Evolutionary conservation across 2,888 invertebrate genomes (phyloP), one percentile per base, ranked within the genome.

Genomic region (Campoplex capitator): DNA sequence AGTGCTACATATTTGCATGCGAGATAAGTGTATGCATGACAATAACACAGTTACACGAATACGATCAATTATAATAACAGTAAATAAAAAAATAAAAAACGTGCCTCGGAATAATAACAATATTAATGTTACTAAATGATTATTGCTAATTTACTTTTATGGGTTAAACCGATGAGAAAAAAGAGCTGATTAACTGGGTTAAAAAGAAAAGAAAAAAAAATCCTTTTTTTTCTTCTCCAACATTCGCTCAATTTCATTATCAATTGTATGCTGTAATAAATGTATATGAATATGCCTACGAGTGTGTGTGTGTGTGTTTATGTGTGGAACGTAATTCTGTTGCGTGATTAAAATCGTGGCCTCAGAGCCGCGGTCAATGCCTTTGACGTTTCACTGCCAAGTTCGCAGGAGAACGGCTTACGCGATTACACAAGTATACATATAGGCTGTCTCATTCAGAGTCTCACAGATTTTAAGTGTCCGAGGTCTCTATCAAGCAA

Each of bases 351-450:
- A 83, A 83, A 86, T 83, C 86, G 75, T 62, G 81, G 76, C 79
- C 86, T 74, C 86, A 79, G 28, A 82, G 83, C 54, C 56, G 74
- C 74, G 86, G 86, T 86, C 86, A 83, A 76, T 86, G 86, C 86
- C 86, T 86, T 79, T 79, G 83, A 86, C 78, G 75, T 86, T 86
- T 85, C 85, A 85, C 85, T 85, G 85, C 82, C 85, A 85, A 85
- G 85, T 85, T 85, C 85, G 85, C 82, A 42, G 32, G 82, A 74
- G 82, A 85, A 85, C 74, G 82, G 85, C 85, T 48, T 45, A 65
- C 54, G 35, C 78, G 74, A 74, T 48, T 74, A 74, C 77, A 74
- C 77, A 78, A 65, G 67, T 38, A 68, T 54, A 67, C 48, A 35
- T 35, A 67, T 67, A 82, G 65, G 75, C 70, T 75, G 82, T 58